Percentiles rank a stretch among this genome's conserved stretches.
Evolutionary conservation across 2,797 vertebrate species (phyloP).

Genomic region (Knipowitschia caucasica): DNA sequence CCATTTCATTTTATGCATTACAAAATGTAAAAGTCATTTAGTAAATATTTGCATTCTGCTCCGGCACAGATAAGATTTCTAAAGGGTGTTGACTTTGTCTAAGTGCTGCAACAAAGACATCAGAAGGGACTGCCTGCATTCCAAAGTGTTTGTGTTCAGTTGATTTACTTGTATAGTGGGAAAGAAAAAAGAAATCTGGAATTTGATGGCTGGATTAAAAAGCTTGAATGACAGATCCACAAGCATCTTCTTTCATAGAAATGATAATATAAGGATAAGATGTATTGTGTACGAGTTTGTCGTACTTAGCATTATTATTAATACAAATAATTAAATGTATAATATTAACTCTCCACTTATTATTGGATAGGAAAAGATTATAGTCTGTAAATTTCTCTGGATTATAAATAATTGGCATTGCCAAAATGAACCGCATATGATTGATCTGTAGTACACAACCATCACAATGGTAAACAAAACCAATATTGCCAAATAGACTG

Average conservation of each 20-base stretch:
- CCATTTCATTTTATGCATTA: not conserved
- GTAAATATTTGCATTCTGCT: not conserved
- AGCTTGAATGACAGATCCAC: conserved; percentile 29
- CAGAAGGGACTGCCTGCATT: conserved; percentile 37
- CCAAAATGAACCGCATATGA: too few species aligned
- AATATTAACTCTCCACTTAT: too few species aligned
- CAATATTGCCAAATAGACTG: not conserved
- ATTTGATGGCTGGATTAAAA: conserved; percentile 52
- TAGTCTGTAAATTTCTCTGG: too few species aligned
- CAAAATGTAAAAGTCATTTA: not conserved
- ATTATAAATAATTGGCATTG: too few species aligned
- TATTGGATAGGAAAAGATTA: too few species aligned
- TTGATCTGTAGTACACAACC: too few species aligned
- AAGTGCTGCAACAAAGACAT: conserved; percentile 10
- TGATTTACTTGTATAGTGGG: conserved; percentile 38
- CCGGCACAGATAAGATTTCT: not conserved
- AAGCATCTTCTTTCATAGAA: too few species aligned
- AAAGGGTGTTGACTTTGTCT: conserved; percentile 4
- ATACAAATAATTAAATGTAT: too few species aligned
- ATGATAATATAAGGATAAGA: too few species aligned
- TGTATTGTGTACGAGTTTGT: too few species aligned
- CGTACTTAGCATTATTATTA: too few species aligned
- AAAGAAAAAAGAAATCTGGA: conserved; percentile 52
- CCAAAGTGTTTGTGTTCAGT: conserved; percentile 45
- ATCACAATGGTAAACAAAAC: too few species aligned